Evolutionary conservation across 2,113 vertebrate species (phyloP).

Genomic region (Istiophorus platypterus): DNA sequence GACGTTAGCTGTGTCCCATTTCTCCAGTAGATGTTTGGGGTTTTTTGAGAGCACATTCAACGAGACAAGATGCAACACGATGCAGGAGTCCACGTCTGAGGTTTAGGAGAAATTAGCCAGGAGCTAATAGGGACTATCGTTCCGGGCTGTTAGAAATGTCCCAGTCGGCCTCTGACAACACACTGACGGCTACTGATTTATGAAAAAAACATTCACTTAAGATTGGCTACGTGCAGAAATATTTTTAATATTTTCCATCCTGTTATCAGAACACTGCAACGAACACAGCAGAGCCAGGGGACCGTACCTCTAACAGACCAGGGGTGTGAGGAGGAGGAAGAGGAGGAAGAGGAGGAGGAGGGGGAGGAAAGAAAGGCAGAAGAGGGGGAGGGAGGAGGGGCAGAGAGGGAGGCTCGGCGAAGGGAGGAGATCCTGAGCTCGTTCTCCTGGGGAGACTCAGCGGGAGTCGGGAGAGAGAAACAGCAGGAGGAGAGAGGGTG

Average conservation of each 20-base stretch:
- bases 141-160: too few species aligned
- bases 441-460: conserved; percentile 85
- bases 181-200: too few species aligned
- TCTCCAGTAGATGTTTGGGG: too few species aligned
- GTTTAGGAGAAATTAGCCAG: too few species aligned
- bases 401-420: conserved; percentile 75
- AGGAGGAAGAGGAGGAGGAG: conserved; percentile 70
- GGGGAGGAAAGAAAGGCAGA: conserved; percentile 71
- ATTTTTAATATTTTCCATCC: not conserved
- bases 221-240: not conserved
- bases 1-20: too few species aligned
- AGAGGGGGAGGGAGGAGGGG: conserved; percentile 70
- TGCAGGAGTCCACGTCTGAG: not conserved
- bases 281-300: conserved; percentile 34
- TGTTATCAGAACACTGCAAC: conserved; percentile 25
- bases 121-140: too few species aligned
- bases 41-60: too few species aligned
- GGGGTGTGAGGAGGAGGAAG: conserved; percentile 76
- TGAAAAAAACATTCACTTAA: too few species aligned
- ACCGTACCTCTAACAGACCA: conserved; percentile 80
- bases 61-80: too few species aligned
- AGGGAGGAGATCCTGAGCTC: conserved; percentile 84
- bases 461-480: conserved; percentile 48
- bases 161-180: too few species aligned
- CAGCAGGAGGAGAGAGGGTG: conserved; percentile 51